These are phyloP conservation scores for Nebria ingens DNA, from an alignment of 1,140 invertebrate species.

Conservation along the genomic window DNA sequence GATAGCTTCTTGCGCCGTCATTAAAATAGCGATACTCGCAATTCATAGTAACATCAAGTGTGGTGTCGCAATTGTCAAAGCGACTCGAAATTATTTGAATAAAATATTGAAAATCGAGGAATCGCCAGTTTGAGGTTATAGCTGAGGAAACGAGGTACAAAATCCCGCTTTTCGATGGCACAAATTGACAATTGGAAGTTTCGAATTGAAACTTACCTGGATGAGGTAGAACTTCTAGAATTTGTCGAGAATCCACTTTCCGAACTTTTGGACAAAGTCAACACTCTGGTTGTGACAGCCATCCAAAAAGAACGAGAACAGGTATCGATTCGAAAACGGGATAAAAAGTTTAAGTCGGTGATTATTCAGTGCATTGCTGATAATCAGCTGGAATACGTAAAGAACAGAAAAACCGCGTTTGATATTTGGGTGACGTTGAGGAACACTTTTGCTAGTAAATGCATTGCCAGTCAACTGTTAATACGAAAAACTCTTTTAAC, in stretches of 20 bases:
- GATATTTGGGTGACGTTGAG: constrained; percentile 15
- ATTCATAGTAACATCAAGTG: no score
- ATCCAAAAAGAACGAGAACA: neutral
- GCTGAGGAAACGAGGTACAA: neutral
- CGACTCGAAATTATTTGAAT: no score
- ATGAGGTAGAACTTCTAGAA: constrained; percentile 15
- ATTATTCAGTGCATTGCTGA: constrained; percentile 21
- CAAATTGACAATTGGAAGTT: neutral
- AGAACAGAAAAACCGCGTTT: constrained; percentile 16
- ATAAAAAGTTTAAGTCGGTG: constrained; percentile 17
- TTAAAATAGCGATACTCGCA: no score
- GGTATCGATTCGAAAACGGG: neutral
- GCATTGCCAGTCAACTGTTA: constrained; percentile 16
- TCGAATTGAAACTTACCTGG: constrained; percentile 8
- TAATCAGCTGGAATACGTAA: constrained; percentile 21
- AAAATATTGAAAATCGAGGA: neutral
- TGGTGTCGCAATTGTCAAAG: no score
- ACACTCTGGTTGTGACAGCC: neutral
- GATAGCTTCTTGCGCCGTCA: no score
- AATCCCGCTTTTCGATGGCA: neutral
- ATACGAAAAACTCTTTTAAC: constrained; percentile 14
- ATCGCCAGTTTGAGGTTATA: neutral
- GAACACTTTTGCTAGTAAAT: constrained; percentile 18
- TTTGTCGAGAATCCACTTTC: constrained; percentile 13
- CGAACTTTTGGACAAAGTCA: neutral